Base-by-base conservation (phyloP, 1,140 invertebrate species). In the Atopsyche davidsoni region DNA sequence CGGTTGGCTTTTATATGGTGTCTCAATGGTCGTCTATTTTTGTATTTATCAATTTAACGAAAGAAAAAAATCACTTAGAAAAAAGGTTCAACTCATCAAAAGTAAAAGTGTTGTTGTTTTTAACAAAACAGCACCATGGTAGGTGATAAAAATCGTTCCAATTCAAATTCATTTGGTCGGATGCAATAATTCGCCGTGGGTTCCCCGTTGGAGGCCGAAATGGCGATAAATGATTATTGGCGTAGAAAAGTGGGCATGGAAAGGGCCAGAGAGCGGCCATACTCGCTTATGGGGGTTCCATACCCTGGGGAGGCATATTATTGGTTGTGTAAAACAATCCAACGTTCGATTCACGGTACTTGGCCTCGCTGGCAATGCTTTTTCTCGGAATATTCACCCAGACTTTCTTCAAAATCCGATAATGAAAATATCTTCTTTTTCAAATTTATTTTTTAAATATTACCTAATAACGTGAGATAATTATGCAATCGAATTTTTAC, bases 271-370 rank as follows among this genome's bases (percentile, higher is more conserved):
- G 24, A 6, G 6, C 24, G 24, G 6, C 24, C 24, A 6, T 18
- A 32, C 32, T 35, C 31, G 48, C 39, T 43, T 28, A 4, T 32
- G 17, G 50, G 55, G 38, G 22, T 53, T 19, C 23, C 21, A 44
- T 57, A 41, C 47, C n/a, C 50, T 17, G 14, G 42, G 47, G 41
- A 49, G 51, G 55, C 51, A 53, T 53, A 57, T 53, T 57, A 57
- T 53, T 51, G 55, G 55, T 51, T 53, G 55, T 57, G 55, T 57
- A 57, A 57, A 57, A 57, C 55, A 57, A 57, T 57, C 41, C 51
- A 39, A 39, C 47, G 24, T 35, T n/a, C n/a, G n/a, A n/a, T n/a
- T n/a, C n/a, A n/a, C n/a, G n/a, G n/a, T n/a, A n/a, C n/a, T n/a
- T 42, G 43, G 42, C 44, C 45, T 42, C 44, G 44, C 24, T 35